Conservation (phyloP, 2,113 vertebrate species). For the Semicossyphus pulcher region DNA sequence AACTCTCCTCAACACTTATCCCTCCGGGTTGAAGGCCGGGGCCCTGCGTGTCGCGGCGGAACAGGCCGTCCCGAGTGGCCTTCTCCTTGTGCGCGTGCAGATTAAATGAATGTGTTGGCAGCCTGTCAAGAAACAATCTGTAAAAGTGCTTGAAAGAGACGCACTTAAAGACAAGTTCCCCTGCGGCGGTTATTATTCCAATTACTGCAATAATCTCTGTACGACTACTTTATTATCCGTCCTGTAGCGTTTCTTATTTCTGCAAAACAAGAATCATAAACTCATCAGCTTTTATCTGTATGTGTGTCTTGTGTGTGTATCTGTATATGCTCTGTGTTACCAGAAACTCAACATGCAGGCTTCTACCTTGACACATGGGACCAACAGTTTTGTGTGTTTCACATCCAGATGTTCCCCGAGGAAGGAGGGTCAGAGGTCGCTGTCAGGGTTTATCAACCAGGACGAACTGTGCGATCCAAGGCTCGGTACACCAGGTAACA, state of each 20-base stretch:
- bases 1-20: neutral
- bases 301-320: no score
- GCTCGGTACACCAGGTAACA: neutral
- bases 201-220: slow-evolving; percentile 39
- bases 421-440: slow-evolving; percentile 19
- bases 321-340: no score
- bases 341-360: neutral
- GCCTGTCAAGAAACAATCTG: slow-evolving; percentile 36
- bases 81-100: slow-evolving; percentile 60
- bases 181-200: neutral
- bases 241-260: neutral
- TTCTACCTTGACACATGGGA: neutral
- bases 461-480: slow-evolving; percentile 32
- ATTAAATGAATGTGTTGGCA: slow-evolving; percentile 46
- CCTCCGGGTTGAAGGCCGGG: slow-evolving; percentile 65
- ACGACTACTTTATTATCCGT: neutral
- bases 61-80: slow-evolving; percentile 53
- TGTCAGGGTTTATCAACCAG: slow-evolving; percentile 29
- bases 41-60: slow-evolving; percentile 21
- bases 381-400: neutral
- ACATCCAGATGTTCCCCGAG: slow-evolving; percentile 11
- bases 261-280: slow-evolving; percentile 7
- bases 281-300: neutral
- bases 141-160: slow-evolving; percentile 21
- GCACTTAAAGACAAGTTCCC: neutral